phyloP scores from a whole-genome alignment of 2,797 vertebrate species.

The Gymnothorax reevesii region DNA sequence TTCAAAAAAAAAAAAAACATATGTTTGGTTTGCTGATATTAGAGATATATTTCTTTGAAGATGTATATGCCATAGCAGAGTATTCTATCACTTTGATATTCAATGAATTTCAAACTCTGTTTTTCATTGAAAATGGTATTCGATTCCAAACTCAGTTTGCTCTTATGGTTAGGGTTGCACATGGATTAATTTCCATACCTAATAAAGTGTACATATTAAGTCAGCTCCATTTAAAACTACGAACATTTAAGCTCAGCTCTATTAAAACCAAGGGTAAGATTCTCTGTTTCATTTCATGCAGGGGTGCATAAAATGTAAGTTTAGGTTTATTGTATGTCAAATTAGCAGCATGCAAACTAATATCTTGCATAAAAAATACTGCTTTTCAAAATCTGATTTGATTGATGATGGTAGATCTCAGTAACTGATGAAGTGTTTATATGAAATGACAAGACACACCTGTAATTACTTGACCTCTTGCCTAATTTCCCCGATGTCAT shows the following conservation, averaged over 20 bases:
- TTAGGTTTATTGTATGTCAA: too few species aligned
- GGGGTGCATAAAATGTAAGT: neutral
- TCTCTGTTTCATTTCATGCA: neutral
- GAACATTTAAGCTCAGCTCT: neutral
- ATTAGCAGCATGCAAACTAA: too few species aligned
- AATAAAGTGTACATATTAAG: neutral
- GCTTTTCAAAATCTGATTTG: neutral
- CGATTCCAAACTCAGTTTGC: neutral
- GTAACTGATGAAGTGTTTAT: slow-evolving; percentile 4
- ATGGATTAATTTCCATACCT: neutral
- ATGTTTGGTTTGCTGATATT: too few species aligned
- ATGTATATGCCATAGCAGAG: too few species aligned
- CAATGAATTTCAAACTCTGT: neutral
- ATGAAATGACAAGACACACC: slow-evolving; percentile 31
- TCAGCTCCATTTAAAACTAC: neutral
- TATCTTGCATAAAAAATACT: neutral
- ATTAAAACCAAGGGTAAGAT: neutral
- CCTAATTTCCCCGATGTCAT: slow-evolving; percentile 13
- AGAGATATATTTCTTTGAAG: too few species aligned
- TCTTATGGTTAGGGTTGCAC: neutral
- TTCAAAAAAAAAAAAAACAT: too few species aligned
- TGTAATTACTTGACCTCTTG: slow-evolving; percentile 22
- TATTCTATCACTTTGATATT: too few species aligned
- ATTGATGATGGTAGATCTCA: neutral
- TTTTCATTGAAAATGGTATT: neutral